Percentiles rank a stretch among this genome's conserved stretches.
Evolutionary conservation across 92 coral and sea anemone genomes (phyloP).

Genomic region (Umimayanthus chanpuru): DNA sequence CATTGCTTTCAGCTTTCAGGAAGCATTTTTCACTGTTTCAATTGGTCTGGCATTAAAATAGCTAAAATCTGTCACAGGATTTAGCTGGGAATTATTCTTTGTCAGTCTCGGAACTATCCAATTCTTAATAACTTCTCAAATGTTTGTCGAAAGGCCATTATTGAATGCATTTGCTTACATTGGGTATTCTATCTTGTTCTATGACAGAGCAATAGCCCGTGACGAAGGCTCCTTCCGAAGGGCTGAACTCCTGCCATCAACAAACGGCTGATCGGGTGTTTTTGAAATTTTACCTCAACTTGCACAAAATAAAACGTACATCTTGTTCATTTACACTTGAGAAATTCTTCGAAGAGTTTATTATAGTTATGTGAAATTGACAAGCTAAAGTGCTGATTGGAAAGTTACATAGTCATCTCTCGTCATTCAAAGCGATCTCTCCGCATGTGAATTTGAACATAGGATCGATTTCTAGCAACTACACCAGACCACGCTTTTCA

Average conservation of each 20-base stretch:
- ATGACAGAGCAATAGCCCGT: constrained; percentile 41
- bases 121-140: constrained; percentile 41
- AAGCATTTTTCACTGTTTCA: constrained; percentile 28
- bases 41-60: neutral
- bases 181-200: constrained; percentile 31
- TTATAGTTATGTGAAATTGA: constrained; percentile 37
- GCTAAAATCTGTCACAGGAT: neutral
- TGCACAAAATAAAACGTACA: neutral
- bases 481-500: constrained; percentile 1
- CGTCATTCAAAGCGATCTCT: constrained; percentile 12
- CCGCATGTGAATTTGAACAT: neutral
- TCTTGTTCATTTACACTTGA: neutral
- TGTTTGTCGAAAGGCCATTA: constrained; percentile 47
- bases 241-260: neutral
- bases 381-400: constrained; percentile 42
- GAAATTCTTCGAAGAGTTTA: constrained; percentile 29
- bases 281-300: neutral
- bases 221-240: constrained; percentile 24
- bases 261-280: neutral
- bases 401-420: constrained; percentile 33
- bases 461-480: constrained; percentile 2
- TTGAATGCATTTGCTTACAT: constrained; percentile 44
- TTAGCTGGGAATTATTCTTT: neutral
- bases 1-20: neutral
- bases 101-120: constrained; percentile 10